phyloP scores from a whole-genome alignment of 2,888 invertebrate species.

The Cheilosia vulpina region DNA sequence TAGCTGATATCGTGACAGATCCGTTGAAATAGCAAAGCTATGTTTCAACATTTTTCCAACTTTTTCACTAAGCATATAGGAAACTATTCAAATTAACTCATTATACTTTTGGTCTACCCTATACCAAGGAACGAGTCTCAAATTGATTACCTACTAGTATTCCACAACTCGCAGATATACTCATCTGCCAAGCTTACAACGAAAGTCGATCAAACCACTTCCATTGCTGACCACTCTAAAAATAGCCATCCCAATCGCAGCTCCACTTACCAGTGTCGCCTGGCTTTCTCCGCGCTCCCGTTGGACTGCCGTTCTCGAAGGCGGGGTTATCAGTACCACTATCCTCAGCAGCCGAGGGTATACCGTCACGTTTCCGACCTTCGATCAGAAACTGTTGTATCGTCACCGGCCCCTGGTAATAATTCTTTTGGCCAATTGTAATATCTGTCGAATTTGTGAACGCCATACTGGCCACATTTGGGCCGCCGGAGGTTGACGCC shows the following conservation, averaged over 20 bases:
- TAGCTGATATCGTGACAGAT: no score
- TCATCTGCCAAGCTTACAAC: not conserved
- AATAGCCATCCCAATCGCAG: slow-evolving; percentile 6
- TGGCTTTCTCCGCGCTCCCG: slow-evolving; percentile 74
- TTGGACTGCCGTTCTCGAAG: slow-evolving; percentile 73
- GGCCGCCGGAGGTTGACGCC: slow-evolving; percentile 68
- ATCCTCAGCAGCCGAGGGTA: slow-evolving; percentile 44
- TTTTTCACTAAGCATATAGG: no score
- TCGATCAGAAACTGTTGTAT: slow-evolving; percentile 89
- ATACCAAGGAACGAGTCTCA: no score
- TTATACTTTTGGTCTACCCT: no score
- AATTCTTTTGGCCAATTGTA: slow-evolving; percentile 90
- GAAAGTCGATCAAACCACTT: not conserved
- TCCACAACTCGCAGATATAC: no score
- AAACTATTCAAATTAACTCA: no score
- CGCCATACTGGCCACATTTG: slow-evolving; percentile 86
- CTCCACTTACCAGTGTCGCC: slow-evolving; percentile 41
- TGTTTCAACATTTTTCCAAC: no score
- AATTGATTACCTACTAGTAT: no score
- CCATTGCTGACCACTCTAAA: slow-evolving; percentile 1
- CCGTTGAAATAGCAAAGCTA: no score
- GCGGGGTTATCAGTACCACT: slow-evolving; percentile 79
- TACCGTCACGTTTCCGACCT: slow-evolving; percentile 77
- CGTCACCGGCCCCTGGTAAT: slow-evolving; percentile 91
- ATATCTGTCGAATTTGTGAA: slow-evolving; percentile 89